These are phyloP conservation scores for Podarcis lilfordi DNA, from an alignment of 2,797 vertebrate species.

Conservation along the genomic window DNA sequence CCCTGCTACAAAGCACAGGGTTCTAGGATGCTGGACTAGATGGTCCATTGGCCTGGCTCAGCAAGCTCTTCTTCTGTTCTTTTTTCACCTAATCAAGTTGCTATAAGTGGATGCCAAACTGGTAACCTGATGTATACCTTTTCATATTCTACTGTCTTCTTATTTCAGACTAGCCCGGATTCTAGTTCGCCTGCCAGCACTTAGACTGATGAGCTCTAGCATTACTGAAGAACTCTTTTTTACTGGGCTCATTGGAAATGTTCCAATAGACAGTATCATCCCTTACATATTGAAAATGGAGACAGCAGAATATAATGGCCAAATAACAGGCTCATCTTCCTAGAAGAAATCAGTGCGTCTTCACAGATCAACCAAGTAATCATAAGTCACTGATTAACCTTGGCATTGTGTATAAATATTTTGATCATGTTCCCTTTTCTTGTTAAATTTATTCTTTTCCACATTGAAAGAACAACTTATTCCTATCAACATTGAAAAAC, in stretches of 20 bases:
- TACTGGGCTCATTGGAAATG: constrained; percentile 96
- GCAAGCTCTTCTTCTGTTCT: too few relatives aligned
- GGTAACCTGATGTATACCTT: background rate
- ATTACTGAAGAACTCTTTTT: constrained; percentile 99
- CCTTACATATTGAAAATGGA: constrained; percentile 99
- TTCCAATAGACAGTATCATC: constrained; percentile 99
- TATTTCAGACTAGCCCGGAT: constrained; percentile 91
- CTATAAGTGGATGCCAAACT: background rate
- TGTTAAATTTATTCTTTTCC: constrained; percentile 55
- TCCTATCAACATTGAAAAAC: constrained; percentile 53
- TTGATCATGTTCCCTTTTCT: constrained; percentile 52
- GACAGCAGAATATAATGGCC: constrained; percentile 96
- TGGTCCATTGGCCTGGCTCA: too few relatives aligned
- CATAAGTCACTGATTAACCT: constrained; percentile 17
- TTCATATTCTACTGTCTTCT: constrained; percentile 48
- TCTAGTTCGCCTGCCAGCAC: constrained; percentile 93
- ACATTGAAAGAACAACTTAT: constrained; percentile 45
- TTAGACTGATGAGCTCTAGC: constrained; percentile 95
- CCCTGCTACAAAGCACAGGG: too few relatives aligned
- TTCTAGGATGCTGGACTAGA: too few relatives aligned
- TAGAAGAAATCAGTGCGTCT: constrained; percentile 69
- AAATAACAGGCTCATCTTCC: constrained; percentile 86
- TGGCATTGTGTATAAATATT: constrained; percentile 57
- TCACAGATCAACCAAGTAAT: constrained; percentile 30
- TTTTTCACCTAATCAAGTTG: too few relatives aligned